Base-by-base conservation (phyloP, 2,113 vertebrate genomes). In the Uria aalge region DNA sequence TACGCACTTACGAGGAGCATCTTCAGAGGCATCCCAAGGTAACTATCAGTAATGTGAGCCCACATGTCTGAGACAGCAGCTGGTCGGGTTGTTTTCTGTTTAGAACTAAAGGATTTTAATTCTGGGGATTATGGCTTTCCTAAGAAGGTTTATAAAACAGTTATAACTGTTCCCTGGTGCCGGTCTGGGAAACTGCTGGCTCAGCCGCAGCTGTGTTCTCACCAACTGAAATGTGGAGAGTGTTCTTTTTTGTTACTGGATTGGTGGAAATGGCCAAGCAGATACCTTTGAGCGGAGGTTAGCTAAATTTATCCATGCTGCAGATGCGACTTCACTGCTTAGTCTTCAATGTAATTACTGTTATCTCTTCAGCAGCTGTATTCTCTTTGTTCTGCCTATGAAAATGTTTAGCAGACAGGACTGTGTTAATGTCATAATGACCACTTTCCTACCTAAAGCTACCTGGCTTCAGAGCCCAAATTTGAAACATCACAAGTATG, bases 21-120 rank as follows among this genome's bases (percentile, higher is more conserved):
- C 96, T 99, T 91, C 98, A 98, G 57, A 98, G 95, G 93, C 99
- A 99, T 90, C 98, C 97, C 82, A 99, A 99, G 99, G 99, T 99
- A 97, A 97, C 73, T 26, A 24, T 26, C 15, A 0, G 76, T 50
- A 9, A 16, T 55, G 62, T 48, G 81, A 92, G 81, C 48, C 81
- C 66, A 29, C 84, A 1, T 0, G 0, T 56, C 52, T 29, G 41
- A 57, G 55, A 12, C 53, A n/a, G 76, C 77, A 79, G 80, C 89
- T 96, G 78, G 23, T 79, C 43, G 18, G 79, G 79, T 77, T 77
- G 75, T 74, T 92, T 79, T 26, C 57, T 88, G 63, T 56, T 85
- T 38, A 60, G 66, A 62, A 59, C 22, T 16, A 64, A 73, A 80
- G 76, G 48, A 43, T 68, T 86, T 76, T 79, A 78, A 72, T 76